Evolutionary conservation across 2,113 vertebrate species (phyloP).

Genomic region (Nymphicus hollandicus): DNA sequence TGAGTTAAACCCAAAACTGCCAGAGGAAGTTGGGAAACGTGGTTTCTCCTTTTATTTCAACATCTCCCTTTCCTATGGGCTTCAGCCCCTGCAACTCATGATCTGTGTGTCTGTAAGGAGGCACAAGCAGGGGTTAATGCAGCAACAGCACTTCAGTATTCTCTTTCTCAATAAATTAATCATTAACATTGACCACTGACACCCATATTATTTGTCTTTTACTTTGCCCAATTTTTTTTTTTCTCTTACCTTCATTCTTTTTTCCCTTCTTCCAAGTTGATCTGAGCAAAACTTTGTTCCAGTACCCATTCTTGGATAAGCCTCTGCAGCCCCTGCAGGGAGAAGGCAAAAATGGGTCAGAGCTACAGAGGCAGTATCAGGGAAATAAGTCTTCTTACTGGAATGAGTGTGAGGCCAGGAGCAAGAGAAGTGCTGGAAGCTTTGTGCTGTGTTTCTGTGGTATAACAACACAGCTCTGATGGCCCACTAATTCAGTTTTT

Average conservation of each 20-base stretch:
- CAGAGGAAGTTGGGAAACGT: neutral
- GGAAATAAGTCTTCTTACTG: neutral
- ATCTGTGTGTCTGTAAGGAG: neutral
- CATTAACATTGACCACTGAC: neutral
- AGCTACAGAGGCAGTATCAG: neutral
- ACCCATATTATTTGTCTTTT: neutral
- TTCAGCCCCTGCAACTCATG: neutral
- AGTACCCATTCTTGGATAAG: accelerated
- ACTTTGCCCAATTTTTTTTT: neutral
- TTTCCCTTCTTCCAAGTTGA: neutral
- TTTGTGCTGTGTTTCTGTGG: neutral
- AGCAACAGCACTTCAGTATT: neutral
- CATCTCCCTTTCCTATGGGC: neutral
- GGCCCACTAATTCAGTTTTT: conserved; percentile 47
- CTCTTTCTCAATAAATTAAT: neutral
- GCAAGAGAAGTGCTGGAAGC: conserved; percentile 19
- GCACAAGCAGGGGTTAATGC: neutral
- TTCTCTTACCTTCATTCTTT: neutral
- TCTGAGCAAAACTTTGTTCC: neutral
- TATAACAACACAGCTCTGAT: conserved; percentile 10
- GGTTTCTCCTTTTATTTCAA: neutral
- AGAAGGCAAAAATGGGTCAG: neutral
- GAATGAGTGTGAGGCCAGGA: neutral
- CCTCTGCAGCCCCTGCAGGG: neutral
- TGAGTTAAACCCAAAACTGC: neutral